Evolutionary conservation across 1,140 invertebrate species (phyloP).

Genomic region (Drosophila quadrilineata): DNA sequence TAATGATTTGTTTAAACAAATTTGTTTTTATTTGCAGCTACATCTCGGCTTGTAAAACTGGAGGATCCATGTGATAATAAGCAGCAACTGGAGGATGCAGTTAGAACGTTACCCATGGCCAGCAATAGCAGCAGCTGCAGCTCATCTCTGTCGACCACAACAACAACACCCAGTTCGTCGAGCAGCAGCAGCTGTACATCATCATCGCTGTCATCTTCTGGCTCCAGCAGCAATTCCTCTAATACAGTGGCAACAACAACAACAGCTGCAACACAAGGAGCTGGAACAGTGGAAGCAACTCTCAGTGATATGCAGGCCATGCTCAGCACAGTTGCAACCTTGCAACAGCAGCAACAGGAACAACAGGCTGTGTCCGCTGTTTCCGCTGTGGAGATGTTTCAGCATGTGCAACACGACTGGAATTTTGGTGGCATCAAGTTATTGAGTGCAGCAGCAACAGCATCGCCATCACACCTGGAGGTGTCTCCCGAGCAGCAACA

Average conservation of each 20-base stretch:
- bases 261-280: constrained; percentile 15
- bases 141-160: constrained; percentile 17
- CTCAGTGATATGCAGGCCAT: constrained; percentile 57
- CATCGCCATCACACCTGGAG: constrained; percentile 31
- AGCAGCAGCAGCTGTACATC: constrained; percentile 56
- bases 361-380: constrained; percentile 13
- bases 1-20: too few relatives aligned
- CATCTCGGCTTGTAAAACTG: constrained; percentile 40
- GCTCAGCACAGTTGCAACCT: constrained; percentile 52
- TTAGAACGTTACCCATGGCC: constrained; percentile 39
- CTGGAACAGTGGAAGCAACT: constrained; percentile 41
- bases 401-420: constrained; percentile 80
- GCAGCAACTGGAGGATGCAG: constrained; percentile 54
- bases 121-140: constrained; percentile 34
- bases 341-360: constrained; percentile 53
- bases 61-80: constrained; percentile 56
- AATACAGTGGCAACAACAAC: constrained; percentile 51
- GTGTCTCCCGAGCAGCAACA: constrained; percentile 25
- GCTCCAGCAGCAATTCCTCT: constrained; percentile 61
- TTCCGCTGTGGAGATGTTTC: constrained; percentile 64
- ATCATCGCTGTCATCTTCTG: constrained; percentile 58
- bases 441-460: constrained; percentile 27
- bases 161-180: constrained; percentile 17
- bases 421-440: constrained; percentile 76
- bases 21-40: constrained; percentile 30